These are phyloP conservation scores for Paratrypauchen microcephalus DNA, from an alignment of 2,797 vertebrate genomes.

Conservation along the genomic window DNA sequence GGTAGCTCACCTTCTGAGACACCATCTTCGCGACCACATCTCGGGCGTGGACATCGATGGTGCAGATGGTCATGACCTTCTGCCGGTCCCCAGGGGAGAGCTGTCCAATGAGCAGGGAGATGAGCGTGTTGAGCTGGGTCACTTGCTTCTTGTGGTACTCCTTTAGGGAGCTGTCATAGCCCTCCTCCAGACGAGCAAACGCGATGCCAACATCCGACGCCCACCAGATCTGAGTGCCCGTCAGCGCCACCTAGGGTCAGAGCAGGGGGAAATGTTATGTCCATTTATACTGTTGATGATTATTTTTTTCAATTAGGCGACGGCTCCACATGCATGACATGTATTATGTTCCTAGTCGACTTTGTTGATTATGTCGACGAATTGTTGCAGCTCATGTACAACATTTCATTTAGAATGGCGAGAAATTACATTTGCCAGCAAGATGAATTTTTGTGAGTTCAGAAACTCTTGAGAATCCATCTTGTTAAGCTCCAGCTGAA, in stretches of 20 bases:
- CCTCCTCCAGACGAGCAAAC: conserved; percentile 89
- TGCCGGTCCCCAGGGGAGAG: conserved; percentile 89
- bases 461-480: too few species aligned
- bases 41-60: conserved; percentile 93
- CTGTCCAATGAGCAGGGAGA: conserved; percentile 89
- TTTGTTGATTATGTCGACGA: too few species aligned
- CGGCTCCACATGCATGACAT: too few species aligned
- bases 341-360: too few species aligned
- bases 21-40: conserved; percentile 95
- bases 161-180: conserved; percentile 89
- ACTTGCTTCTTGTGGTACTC: conserved; percentile 96
- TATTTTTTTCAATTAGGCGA: too few species aligned
- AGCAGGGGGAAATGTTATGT: neutral
- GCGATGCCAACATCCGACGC: conserved; percentile 88
- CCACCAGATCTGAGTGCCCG: conserved; percentile 97
- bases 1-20: conserved; percentile 83
- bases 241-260: conserved; percentile 85
- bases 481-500: too few species aligned
- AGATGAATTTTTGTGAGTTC: too few species aligned
- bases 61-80: conserved; percentile 97
- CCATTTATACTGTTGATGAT: too few species aligned
- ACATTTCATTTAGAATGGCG: too few species aligned
- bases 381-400: too few species aligned
- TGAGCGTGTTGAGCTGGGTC: conserved; percentile 82
- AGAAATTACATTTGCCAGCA: too few species aligned